phyloP scores from a whole-genome alignment of 53 echinoderm and acorn worm genomes.

The Apostichopus leukothele region DNA sequence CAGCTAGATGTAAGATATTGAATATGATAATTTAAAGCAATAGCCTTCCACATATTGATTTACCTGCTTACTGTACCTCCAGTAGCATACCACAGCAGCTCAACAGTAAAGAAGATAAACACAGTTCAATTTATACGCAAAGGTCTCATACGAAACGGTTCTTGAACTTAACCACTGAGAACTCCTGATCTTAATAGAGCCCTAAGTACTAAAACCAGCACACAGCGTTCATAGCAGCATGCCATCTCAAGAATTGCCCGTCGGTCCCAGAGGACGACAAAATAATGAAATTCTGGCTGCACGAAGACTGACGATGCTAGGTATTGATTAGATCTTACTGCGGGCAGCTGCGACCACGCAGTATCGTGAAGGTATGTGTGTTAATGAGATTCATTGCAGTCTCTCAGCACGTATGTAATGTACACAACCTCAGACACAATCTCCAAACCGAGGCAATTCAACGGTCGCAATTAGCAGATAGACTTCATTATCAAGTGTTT shows the following conservation, averaged over 20 bases:
- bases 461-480: neutral
- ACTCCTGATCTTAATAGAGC: neutral
- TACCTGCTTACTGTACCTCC: neutral
- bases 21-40: no score
- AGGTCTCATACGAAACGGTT: neutral
- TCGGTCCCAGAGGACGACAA: conserved; percentile 20
- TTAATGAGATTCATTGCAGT: conserved; percentile 38
- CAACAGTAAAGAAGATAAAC: no score
- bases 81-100: neutral
- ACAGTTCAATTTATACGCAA: no score
- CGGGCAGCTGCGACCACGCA: neutral
- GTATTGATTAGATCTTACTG: conserved; percentile 26
- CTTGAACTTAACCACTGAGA: neutral
- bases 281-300: conserved; percentile 21
- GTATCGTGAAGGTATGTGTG: conserved; percentile 6
- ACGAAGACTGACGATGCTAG: neutral
- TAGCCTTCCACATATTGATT: no score
- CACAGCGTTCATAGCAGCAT: conserved; percentile 24
- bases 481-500: neutral
- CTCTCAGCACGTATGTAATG: conserved; percentile 3
- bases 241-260: conserved; percentile 23
- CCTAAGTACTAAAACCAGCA: neutral
- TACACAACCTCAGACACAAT: neutral
- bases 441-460: neutral
- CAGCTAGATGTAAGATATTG: no score